Evolutionary conservation across 1,140 invertebrate genomes (phyloP), one percentile per base, ranked within the genome.

Genomic region (Condylostylus longicornis): DNA sequence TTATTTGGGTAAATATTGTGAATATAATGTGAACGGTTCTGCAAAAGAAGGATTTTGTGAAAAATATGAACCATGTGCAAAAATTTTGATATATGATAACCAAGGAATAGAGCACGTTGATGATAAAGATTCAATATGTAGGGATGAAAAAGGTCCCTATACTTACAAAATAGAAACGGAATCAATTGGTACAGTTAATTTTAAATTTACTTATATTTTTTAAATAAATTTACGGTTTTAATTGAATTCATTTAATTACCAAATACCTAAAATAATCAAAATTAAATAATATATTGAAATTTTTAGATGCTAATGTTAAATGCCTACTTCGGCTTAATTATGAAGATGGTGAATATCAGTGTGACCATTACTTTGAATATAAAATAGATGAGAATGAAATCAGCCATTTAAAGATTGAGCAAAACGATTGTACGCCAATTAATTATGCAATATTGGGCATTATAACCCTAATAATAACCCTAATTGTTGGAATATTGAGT

Each of bases 301-400:
- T 51, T 43, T 59, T 53, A 25, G 55, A 58, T 25, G 50, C 55
- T 0, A 58, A 56, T 33, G 56, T 58, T 12, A 47, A 43, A 17
- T 58, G 56, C 34, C 21, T 54, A 2, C 54, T 57, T 17, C 33
- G 42, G 5, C 50, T 54, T 33, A 48, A 53, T 3, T 46, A 48
- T 10, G 51, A 41, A 13, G 38, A 42, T 33, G 41, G 40, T 4
- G 20, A 25, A 14, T 58, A 54, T 33, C 29, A 64, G 32, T 69
- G 67, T 38, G 65, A 68, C 18, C 65, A 67, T 45, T 54, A 53
- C 34, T 70, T 66, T 40, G 65, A 52, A 6, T 68, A 69, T 42
- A 50, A 48, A 15, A 59, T 66, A 38, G 46, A 61, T 33, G 42
- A 48, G 18, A 45, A 44, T 15, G 37, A 39, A 17, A 23, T 43